Base-by-base conservation (phyloP, 2,113 vertebrate genomes). In the Tragelaphus scriptus region DNA sequence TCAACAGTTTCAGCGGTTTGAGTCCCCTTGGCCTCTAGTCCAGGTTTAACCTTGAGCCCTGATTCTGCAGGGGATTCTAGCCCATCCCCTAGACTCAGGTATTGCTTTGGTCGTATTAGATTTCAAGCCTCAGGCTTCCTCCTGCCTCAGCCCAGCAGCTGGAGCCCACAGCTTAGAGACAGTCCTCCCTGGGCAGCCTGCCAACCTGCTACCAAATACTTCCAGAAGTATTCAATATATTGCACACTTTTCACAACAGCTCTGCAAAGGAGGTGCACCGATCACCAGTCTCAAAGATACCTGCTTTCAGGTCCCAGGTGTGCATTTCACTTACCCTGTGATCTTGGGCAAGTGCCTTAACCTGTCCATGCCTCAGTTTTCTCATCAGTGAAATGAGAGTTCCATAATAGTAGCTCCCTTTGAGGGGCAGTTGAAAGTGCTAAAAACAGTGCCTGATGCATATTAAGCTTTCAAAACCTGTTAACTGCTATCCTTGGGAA, bases 351-450 rank as follows among this genome's bases (percentile, higher is more conserved):
- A 92, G 28, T 65, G n/a, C 25, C 58, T 96, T 90, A 81, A 68
- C 30, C 19, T 71, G 77, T 91, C 89, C 87, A 36, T 85, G 61
- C 90, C 82, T 97, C 79, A 12, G 17, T 92, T 84, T 95, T 89
- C n/a, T 96, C 63, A 55, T 79, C 87, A 88, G 53, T 80, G 77
- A 96, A 96, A 90, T 90, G 40, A 56, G 61, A 91, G 77, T 92
- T 80, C 92, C 80, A 85, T 81, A 81, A 96, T 61, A 96, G 53
- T 80, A 36, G 36, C 84, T 89, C 53, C 71, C 44, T 92, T 84
- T 85, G 10, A 77, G 92, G 32, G 61, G 25, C 32, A 84, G 10
- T 58, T 95, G 36, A 56, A 89, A 71, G 30, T 56, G 49, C 36
- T 80, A n/a, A 94, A 47, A 55, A 87, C 2, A 23, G 26, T 85